Base-by-base conservation (phyloP, 2,797 vertebrate genomes). In the Sebastes steindachneri region DNA sequence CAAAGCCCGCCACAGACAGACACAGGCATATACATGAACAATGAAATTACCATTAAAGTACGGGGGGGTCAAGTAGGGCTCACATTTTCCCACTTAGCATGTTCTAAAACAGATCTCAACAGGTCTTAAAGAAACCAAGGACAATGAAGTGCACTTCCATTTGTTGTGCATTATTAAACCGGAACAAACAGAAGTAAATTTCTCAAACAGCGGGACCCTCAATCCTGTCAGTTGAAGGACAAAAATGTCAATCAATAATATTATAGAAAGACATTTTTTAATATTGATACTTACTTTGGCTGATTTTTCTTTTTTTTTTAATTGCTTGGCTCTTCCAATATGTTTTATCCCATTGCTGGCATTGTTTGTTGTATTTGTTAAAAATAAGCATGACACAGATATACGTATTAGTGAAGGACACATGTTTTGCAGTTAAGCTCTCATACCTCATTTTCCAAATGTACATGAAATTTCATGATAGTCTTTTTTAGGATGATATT, bases 11-110 rank as follows among this genome's bases (percentile, higher is more conserved):
- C 15, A 15, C 15, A 25, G 45, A 69, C 9, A 25, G 2, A 28
- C 17, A 41, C 12, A 41, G 12, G 37, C 37, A 41, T 41, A 41
- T 41, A 3, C 12, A 1, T 41, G 37, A 2, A 14, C 37, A 41
- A 41, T 41, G 4, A 53, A 59, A 66, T 41, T 9, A 21, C 9
- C 1, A 8, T 33, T 23, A 19, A 33, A 53, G 7, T n/a, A 35
- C 0, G 0, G 1, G 6, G 3, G 9, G 14, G 12, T 53, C 14
- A 14, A 21, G 8, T 4, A 12, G 9, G 19, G 25, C 12, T n/a
- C 4, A 26, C 1, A 23, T 48, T 8, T 48, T 8, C 45, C 2
- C 45, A 48, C 14, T 48, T 48, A 8, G 15, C 19, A 33, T 33
- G 3, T 21, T 60, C 25, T 0, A 26, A 58, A 58, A 58, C 14